These are phyloP conservation scores for Cirrhinus mrigala DNA, from an alignment of 2,797 vertebrate genomes.

Conservation along the genomic window DNA sequence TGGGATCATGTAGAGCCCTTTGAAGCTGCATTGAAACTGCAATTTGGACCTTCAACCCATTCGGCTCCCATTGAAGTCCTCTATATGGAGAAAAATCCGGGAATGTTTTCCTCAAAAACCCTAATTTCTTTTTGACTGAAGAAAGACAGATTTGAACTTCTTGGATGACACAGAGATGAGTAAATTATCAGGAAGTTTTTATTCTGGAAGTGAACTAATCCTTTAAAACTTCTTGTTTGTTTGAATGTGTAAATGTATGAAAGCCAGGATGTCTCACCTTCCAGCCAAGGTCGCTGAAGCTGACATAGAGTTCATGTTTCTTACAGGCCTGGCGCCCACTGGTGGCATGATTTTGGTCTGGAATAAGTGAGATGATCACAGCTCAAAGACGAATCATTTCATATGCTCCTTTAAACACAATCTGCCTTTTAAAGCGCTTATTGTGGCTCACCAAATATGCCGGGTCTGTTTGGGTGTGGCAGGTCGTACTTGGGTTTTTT, in stretches of 20 bases:
- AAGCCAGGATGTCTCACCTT: slow-evolving; percentile 79
- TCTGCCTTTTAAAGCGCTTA: not conserved
- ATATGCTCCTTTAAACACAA: not conserved
- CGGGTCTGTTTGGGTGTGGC: slow-evolving; percentile 82
- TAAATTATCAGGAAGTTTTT: too few species aligned
- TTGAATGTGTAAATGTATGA: not conserved
- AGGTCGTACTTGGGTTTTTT: slow-evolving; percentile 85
- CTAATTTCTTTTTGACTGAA: too few species aligned
- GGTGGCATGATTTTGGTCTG: slow-evolving; percentile 78
- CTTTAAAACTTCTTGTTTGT: not conserved
- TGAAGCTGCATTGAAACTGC: too few species aligned
- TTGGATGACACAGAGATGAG: too few species aligned
- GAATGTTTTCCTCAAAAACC: too few species aligned
- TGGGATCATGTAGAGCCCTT: too few species aligned
- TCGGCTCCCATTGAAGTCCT: too few species aligned
- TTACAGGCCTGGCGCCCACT: slow-evolving; percentile 85
- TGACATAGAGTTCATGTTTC: slow-evolving; percentile 94
- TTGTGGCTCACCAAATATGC: slow-evolving; percentile 84
- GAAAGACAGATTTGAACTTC: too few species aligned
- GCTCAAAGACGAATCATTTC: slow-evolving; percentile 18
- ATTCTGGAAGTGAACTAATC: too few species aligned
- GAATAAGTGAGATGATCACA: slow-evolving; percentile 8
- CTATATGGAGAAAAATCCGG: too few species aligned
- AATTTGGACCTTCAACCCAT: too few species aligned
- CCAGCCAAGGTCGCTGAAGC: slow-evolving; percentile 98